Base-by-base conservation (phyloP, 2,113 vertebrate species). In the Micronycteris hirsuta region DNA sequence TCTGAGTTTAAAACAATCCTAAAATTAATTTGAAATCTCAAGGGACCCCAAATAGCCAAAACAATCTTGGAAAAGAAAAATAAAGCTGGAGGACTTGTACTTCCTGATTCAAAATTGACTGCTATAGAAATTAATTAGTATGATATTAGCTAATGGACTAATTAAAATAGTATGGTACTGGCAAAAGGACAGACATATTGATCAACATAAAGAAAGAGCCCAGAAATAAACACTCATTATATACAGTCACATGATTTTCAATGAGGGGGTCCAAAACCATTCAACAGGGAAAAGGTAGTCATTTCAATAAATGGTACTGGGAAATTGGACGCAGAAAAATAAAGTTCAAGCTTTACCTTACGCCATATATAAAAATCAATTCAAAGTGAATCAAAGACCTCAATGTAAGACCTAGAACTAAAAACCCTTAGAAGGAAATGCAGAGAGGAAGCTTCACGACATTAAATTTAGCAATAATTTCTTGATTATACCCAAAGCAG, bases 61-160 rank as follows among this genome's bases (percentile, higher is more conserved):
- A 92, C 38, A 96, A 89, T 71, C 7, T 43, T 95, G 15, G 86
- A 63, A 24, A 87, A 74, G 43, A 89, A 84, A 85, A 76, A 58
- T 58, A 45, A 78, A 94, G n/a, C 47, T 84, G 33, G 9, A 88
- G 43, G 22, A 68, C 38, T 68, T 86, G 38, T 1, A 90, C 43
- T 52, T 90, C 45, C 54, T 52, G 68, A 97, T 26, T 47, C 10
- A 47, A 89, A 89, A 77, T 52, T 87, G 81, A 84, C 26, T 80
- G 83, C 61, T 58, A 70, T 3, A 65, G 31, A 73, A 76, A 93
- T 78, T 84, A 87, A 82, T 58, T 13, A 81, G 36, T 73, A 56
- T 20, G 10, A 49, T 38, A 56, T 24, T 61, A n/a, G 26, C n/a
- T 41, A 31, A 70, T 41, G 24, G 15, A 70, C n/a, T 28, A 73